phyloP scores from a whole-genome alignment of 2,888 invertebrate genomes.

The Machimus atricapillus region DNA sequence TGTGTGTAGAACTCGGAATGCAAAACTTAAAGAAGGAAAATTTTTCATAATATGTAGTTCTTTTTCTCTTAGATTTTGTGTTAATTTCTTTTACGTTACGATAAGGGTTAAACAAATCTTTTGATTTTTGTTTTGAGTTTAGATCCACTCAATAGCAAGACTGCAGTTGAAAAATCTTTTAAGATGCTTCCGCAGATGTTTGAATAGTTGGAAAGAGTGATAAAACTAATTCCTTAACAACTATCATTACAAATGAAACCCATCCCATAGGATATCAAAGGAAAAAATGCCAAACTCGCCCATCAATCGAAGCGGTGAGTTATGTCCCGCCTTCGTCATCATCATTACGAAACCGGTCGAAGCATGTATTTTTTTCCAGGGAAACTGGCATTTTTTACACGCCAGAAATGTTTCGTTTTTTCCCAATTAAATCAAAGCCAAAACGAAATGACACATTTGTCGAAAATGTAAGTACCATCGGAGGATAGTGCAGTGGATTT shows the following conservation, averaged over 20 bases:
- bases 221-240: neutral
- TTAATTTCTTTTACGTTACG: too few species aligned
- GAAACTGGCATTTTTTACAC: neutral
- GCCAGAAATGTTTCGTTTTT: neutral
- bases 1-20: too few species aligned
- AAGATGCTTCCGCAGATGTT: neutral
- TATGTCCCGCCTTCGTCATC: neutral
- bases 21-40: too few species aligned
- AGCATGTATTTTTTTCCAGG: neutral
- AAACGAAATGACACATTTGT: constrained; percentile 2
- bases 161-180: too few species aligned
- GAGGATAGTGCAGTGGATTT: neutral
- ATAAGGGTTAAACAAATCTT: too few species aligned
- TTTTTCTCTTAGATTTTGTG: too few species aligned
- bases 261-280: neutral
- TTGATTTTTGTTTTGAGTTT: too few species aligned
- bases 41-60: too few species aligned
- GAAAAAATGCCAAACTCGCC: neutral
- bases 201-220: neutral
- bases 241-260: neutral
- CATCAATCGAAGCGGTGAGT: neutral
- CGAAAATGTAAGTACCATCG: neutral
- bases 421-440: neutral
- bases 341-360: neutral
- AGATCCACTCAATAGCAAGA: too few species aligned